Base-by-base conservation (phyloP, 2,797 vertebrate genomes). In the Hippopotamyrus pictus region DNA sequence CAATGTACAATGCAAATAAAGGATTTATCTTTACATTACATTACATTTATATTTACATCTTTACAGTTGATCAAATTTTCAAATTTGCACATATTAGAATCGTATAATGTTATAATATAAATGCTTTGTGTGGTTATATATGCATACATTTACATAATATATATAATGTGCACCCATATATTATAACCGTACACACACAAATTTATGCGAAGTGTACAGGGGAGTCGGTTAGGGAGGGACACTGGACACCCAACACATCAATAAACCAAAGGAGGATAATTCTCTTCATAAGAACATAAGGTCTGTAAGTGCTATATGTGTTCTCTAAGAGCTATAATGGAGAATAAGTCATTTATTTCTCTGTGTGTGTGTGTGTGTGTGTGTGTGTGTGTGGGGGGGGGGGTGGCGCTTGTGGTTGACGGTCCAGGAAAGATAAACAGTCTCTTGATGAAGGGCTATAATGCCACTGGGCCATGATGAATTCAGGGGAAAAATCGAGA, bases 341-440 rank as follows among this genome's bases (percentile, higher is more conserved):
- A 94, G 93, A 94, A 95, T 94, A 94, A 94, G 92, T 92, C 92
- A 96, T 96, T 96, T 95, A 94, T 96, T 95, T 95, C 91, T 90
- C 92, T 91, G 90, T 89, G 91, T 79, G 3, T 76, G 12, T 76
- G 9, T 59, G 19, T 19, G 53, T 19, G 14, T 54, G 53, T 3
- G 14, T 57, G 14, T 17, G 54, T 17, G 4, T 19, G 53, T 54
- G 46, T 48, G n/a, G n/a, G n/a, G 2, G 7, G 4, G 57, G n/a
- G 19, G 19, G 8, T 7, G 59, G 7, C 8, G 2, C 1, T 33
- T 73, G 12, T 92, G 89, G 88, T 86, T 83, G 86, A 50, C 79
- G 12, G 86, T 93, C 95, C 93, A 95, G 94, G 96, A 96, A 96
- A 93, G 94, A 95, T 95, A 95, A 95, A 95, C 94, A 96, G 94